Base-by-base conservation (phyloP, 2,888 invertebrate genomes). In the Penaeus monodon region DNA sequence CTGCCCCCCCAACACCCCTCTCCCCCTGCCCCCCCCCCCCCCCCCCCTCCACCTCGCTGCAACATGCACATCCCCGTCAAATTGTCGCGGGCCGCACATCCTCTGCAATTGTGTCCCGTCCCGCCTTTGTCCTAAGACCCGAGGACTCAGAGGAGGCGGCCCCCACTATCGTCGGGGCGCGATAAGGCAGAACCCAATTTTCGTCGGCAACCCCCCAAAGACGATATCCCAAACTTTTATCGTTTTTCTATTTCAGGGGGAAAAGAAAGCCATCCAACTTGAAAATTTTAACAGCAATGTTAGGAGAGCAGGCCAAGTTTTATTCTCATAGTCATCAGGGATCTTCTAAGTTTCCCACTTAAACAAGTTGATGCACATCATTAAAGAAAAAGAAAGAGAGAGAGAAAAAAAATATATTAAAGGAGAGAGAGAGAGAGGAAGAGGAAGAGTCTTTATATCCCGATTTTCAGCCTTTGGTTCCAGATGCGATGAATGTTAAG, bases 141-240 rank as follows among this genome's bases (percentile, higher is more conserved):
- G 3, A 17, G 57, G 57, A 17, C 57, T 57, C 57, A 57, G 57
- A 14, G 57, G 57, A 57, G 57, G 57, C 57, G 57, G 57, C 17
- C 57, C 57, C 57, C 57, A 17, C 57, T 57, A 86, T 86, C 86
- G 81, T 81, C 86, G 77, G 77, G 76, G 68, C 27, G 82, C 68
- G 86, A 86, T 86, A 86, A 86, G 82, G 78, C 86, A 86, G 82
- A 73, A 86, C 70, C 79, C 86, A 86, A 86, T 86, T 86, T 86
- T 73, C 86, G 86, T 86, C 82, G 77, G 81, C 86, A 82, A 82
- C 82, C 68, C 86, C 57, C 81, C 70, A 82, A 82, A 80, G 82
- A 78, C 86, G 86, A 86, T 86, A 86, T 38, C 82, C 78, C 78
- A 86, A 82, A 82, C 66, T 86, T 86, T 86, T 86, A 86, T 86